Evolutionary conservation across 2,888 invertebrate genomes (phyloP).

Genomic region (Clusia tigrina): DNA sequence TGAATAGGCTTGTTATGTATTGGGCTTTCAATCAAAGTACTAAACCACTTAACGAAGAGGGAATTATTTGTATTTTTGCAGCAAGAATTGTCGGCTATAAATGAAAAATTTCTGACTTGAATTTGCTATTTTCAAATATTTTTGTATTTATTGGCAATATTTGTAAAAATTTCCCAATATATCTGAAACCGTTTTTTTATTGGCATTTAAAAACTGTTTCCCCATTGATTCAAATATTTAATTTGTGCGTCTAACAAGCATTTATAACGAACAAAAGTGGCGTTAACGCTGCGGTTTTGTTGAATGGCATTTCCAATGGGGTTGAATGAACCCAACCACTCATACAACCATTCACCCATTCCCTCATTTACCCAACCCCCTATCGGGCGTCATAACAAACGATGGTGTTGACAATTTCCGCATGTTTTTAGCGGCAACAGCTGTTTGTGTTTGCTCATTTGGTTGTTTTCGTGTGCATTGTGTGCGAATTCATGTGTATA

Average conservation of each 20-base stretch:
- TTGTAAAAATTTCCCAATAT: too few species aligned
- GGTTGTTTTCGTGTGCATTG: too few species aligned
- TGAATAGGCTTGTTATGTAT: too few species aligned
- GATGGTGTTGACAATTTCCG: slow-evolving; percentile 2
- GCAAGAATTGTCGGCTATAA: too few species aligned
- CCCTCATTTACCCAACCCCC: neutral
- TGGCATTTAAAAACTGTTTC: neutral
- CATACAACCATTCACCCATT: neutral
- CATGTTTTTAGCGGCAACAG: slow-evolving; percentile 4
- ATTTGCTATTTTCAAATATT: too few species aligned
- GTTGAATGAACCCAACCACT: neutral
- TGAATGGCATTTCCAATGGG: neutral
- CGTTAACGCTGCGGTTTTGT: slow-evolving; percentile 6
- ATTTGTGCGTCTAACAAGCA: slow-evolving; percentile 5
- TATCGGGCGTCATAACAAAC: neutral
- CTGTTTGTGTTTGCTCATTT: slow-evolving; percentile 5
- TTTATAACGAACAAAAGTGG: neutral
- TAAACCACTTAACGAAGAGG: too few species aligned
- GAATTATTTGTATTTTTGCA: too few species aligned
- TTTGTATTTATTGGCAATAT: too few species aligned
- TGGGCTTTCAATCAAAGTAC: too few species aligned
- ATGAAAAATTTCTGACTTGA: too few species aligned
- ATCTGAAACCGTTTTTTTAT: too few species aligned
- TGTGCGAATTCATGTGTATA: too few species aligned
- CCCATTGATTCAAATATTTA: neutral